Evolutionary conservation across 2,888 invertebrate species (phyloP), one percentile per base, ranked within the genome.

Genomic region (Orthosia cruda): DNA sequence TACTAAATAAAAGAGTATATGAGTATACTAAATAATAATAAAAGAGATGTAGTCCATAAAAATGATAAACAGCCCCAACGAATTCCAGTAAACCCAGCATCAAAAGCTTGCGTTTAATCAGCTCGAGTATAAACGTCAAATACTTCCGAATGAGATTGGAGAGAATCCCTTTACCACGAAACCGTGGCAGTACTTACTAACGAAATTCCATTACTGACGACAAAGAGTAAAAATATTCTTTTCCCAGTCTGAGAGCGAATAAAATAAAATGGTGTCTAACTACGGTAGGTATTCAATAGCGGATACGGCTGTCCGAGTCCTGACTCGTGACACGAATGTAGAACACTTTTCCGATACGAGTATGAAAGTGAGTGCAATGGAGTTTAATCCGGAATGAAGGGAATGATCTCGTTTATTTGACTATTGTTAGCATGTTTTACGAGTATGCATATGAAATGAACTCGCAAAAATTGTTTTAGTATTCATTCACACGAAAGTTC

Each of bases 141-240:
- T 85, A 75, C 70, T 71, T 52, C 59, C 47, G 52, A 72, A 80
- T 69, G 73, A 79, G 78, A 80, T 88, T 83, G 73, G 7, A 77
- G 66, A 20, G 75, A 86, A 88, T 83, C 76, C 74, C 77, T 85
- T 87, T 87, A 77, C 83, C 89, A 80, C 90, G 64, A 88, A 88
- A 88, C 87, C 85, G 77, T 84, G 83, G 87, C 78, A 90, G 90
- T 90, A 89, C 89, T 88, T 91, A 89, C 90, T 87, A 91, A 91
- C 89, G 87, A 92, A 92, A 93, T 93, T 92, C 93, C 93, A 93
- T 93, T 93, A 93, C 91, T 83, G 86, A 86, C 88, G 91, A 92
- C 93, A 93, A 92, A 93, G 91, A 92, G 91, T n/a, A 93, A 93
- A 93, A 93, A 92, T 91, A 91, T 92, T 89, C 89, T 87, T 88